A percentile compares a stretch with the other conserved stretches of the same genome.
phyloP scores from a whole-genome alignment of 2,797 vertebrate genomes.

The Danionella dracula region DNA sequence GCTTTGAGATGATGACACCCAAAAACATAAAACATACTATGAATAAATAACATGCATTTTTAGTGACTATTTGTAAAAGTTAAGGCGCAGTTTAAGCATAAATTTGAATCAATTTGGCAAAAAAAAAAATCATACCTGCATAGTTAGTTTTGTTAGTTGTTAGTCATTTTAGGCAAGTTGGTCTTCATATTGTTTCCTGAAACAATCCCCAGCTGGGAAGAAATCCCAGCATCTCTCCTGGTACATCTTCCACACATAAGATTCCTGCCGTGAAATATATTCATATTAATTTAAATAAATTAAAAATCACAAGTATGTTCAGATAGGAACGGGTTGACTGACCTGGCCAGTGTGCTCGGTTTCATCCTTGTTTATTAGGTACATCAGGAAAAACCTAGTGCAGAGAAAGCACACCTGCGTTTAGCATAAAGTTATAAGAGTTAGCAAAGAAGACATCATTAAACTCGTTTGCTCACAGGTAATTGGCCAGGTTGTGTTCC shows the following conservation, averaged over 20 bases:
- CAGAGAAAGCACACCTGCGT: not conserved
- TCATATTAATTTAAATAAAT: not conserved
- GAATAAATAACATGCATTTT: not conserved
- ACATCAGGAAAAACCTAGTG: constrained; percentile 91
- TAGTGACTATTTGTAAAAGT: not conserved
- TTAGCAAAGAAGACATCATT: not conserved
- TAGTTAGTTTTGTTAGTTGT: not conserved
- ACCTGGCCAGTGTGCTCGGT: constrained; percentile 94
- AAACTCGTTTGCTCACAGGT: constrained; percentile 72
- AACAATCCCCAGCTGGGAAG: constrained; percentile 91
- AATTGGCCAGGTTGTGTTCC: constrained; percentile 91
- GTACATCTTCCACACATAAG: constrained; percentile 97
- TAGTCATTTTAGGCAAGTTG: constrained; percentile 70
- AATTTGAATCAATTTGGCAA: not conserved
- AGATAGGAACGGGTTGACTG: constrained; percentile 29
- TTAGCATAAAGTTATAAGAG: not conserved
- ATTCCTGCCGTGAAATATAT: constrained; percentile 69
- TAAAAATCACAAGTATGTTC: not conserved
- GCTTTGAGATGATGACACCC: not conserved
- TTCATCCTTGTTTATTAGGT: constrained; percentile 92
- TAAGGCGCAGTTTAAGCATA: no score
- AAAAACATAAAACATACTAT: not conserved
- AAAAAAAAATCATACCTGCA: not conserved
- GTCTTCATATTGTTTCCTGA: constrained; percentile 93
- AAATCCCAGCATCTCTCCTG: constrained; percentile 93